Evolutionary conservation across 2,888 invertebrate genomes (phyloP).

Genomic region (Oligia fasciuncula): DNA sequence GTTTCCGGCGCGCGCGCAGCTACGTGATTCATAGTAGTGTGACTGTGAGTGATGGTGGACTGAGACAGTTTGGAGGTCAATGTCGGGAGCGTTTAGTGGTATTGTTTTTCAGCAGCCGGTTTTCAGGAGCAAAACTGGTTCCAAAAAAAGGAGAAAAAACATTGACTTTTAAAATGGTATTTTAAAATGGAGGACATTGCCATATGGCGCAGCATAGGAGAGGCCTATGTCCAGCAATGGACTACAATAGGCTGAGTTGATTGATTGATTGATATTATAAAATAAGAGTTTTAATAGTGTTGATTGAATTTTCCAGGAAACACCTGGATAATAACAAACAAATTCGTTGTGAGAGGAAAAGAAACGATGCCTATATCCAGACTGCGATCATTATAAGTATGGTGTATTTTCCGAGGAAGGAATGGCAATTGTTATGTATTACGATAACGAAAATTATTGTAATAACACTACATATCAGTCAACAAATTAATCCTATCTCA

Average conservation of each 20-base stretch:
- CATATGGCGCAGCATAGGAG: too few relatives aligned
- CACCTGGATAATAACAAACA: neutral
- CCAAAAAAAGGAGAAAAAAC: too few relatives aligned
- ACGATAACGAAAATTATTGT: neutral
- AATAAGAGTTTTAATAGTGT: neutral
- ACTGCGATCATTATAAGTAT: neutral
- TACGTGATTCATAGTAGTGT: conserved; percentile 56
- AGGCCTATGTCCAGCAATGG: too few relatives aligned
- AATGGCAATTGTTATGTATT: conserved; percentile 22
- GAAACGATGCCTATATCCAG: neutral
- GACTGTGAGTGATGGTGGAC: conserved; percentile 13
- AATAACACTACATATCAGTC: neutral
- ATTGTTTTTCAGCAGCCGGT: neutral
- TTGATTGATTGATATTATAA: neutral
- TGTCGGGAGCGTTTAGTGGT: conserved; percentile 4
- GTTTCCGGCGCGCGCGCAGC: conserved; percentile 64
- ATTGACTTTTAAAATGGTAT: neutral
- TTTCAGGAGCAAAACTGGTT: neutral
- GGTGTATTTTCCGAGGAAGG: neutral
- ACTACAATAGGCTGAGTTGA: too few relatives aligned
- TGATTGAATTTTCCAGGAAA: neutral
- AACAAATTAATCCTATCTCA: conserved; percentile 5
- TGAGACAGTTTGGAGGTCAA: conserved; percentile 47
- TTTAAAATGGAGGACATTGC: too few relatives aligned
- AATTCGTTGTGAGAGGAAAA: neutral